phyloP scores from a whole-genome alignment of 2,113 vertebrate species.

The Lycaon pictus region DNA sequence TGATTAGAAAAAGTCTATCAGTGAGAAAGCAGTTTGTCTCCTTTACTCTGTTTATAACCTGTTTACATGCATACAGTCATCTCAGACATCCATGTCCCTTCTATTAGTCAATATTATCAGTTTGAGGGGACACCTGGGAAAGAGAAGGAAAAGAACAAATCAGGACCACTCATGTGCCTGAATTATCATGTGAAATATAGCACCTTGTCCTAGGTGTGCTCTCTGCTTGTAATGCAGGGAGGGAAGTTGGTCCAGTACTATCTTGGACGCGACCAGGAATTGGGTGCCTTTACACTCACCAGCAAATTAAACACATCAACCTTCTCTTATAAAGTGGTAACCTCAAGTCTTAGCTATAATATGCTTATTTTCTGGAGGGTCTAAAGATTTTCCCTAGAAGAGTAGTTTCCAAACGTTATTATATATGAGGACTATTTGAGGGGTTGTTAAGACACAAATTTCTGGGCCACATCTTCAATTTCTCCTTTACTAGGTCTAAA shows the following conservation, averaged over 20 bases:
- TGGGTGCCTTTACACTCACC: neutral
- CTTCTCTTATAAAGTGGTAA: neutral
- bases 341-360: neutral
- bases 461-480: neutral
- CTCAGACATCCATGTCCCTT: neutral
- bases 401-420: neutral
- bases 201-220: neutral
- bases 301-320: neutral
- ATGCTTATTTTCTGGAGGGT: neutral
- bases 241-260: neutral
- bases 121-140: neutral
- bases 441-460: neutral
- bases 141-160: neutral
- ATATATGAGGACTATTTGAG: neutral
- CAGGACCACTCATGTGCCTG: neutral
- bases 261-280: neutral
- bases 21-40: neutral
- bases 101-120: slow-evolving; percentile 19
- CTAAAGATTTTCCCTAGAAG: neutral
- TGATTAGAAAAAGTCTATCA: slow-evolving; percentile 46
- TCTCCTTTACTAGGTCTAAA: neutral
- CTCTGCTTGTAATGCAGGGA: neutral
- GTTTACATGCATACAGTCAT: neutral
- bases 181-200: neutral
- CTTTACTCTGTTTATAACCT: neutral